Base-by-base conservation (phyloP, 2,888 invertebrate genomes). In the Rhyacophila evoluta region DNA sequence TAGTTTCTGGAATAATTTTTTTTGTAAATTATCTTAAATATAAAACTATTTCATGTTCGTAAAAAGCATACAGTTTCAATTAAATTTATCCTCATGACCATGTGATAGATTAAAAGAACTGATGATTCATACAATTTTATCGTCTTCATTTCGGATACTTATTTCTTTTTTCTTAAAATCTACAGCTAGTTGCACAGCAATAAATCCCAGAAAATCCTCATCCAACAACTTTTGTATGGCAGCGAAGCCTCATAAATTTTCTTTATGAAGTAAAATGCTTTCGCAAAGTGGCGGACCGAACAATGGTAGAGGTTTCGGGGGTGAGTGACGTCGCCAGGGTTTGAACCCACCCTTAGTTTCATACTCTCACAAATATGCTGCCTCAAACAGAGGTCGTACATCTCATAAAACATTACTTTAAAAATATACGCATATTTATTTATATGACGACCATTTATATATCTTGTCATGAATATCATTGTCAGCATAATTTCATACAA, bases 281-380 rank as follows among this genome's bases (percentile, higher is more conserved):
- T 55, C 55, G 55, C 55, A 55, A 55, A 55, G 55, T 55, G 55
- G 55, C 55, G 55, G 55, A 55, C 55, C 55, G 55, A 55, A 55
- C 55, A 55, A 55, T 55, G 55, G 25, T 25, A 19, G 25, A 55
- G 55, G 55, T 25, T 55, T 55, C 6, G 55, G 75, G 75, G 75
- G 69, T 75, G 75, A 69, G 75, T 28, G 55, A 25, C 39, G 36
- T 39, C 37, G 67, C 55, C 19, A 67, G 72, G 77, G 71, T 72
- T 37, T 15, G 33, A 55, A 19, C 19, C 55, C 55, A 55, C 55
- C 55, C 55, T 55, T 25, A 55, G 25, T 55, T 55, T 55, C 19
- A 19, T 55, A 55, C 55, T 25, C 55, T 19, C 55, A 19, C 12
- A 25, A 55, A 55, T 55, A 55, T 25, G 19, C 25, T 55, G 55